A percentile compares a stretch with the other conserved stretches of the same genome.
Evolutionary conservation across 2,113 vertebrate genomes (phyloP).

Genomic region (Talpa occidentalis): DNA sequence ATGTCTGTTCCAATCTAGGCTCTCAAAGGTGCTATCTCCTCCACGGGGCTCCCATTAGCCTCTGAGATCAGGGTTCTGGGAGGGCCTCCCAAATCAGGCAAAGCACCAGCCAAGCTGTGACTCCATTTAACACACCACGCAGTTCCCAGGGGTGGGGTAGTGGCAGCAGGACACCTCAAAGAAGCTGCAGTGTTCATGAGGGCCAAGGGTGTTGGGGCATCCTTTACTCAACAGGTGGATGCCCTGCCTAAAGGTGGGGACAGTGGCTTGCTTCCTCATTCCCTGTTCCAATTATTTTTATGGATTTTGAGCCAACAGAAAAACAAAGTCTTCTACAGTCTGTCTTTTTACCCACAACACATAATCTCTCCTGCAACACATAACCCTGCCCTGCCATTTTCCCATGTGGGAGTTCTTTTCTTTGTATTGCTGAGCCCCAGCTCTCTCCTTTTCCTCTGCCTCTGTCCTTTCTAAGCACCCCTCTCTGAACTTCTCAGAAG

Average conservation of each 20-base stretch:
- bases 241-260: neutral
- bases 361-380: neutral
- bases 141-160: neutral
- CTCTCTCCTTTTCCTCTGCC: neutral
- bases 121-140: neutral
- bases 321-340: constrained; percentile 13
- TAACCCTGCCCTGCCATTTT: neutral
- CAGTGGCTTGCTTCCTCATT: neutral
- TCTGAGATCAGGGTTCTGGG: neutral
- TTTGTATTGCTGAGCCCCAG: neutral
- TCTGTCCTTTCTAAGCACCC: neutral
- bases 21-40: constrained; percentile 23
- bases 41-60: constrained; percentile 9
- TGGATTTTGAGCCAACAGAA: neutral
- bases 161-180: neutral
- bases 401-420: neutral
- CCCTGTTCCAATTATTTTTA: neutral
- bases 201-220: neutral
- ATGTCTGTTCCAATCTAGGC: neutral
- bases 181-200: neutral
- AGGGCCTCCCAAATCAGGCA: neutral
- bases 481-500: constrained; percentile 31
- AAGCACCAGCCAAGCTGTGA: neutral
- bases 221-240: neutral
- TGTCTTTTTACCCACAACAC: neutral